phyloP scores from a whole-genome alignment of 1,140 invertebrate genomes.

The Muscidifurax raptorellus region DNA sequence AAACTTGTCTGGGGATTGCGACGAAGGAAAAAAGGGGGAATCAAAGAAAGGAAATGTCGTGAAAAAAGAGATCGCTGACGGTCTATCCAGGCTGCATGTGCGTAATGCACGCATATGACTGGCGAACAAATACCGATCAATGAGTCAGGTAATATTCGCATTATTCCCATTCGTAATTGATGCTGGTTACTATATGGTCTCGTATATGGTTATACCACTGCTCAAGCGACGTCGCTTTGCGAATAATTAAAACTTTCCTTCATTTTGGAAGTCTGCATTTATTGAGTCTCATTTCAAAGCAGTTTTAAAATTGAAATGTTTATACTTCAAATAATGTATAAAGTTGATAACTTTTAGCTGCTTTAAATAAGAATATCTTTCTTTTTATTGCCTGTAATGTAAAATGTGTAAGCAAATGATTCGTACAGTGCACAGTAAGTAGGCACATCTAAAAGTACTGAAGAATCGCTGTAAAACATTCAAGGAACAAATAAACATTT shows the following conservation, averaged over 20 bases:
- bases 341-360: too few relatives aligned
- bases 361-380: too few relatives aligned
- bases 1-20: neutral
- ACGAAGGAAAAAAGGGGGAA: neutral
- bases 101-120: neutral
- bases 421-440: neutral
- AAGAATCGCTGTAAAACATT: neutral
- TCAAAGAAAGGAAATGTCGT: neutral
- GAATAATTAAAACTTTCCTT: neutral
- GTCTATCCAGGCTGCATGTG: neutral
- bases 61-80: neutral
- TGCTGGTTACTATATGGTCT: neutral
- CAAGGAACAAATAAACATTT: neutral
- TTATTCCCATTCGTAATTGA: neutral
- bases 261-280: neutral
- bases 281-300: neutral
- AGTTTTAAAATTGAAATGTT: neutral
- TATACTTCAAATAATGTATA: too few relatives aligned
- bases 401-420: neutral
- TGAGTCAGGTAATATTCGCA: constrained; percentile 8
- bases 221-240: neutral
- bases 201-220: neutral
- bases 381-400: too few relatives aligned
- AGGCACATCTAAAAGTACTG: neutral
- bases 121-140: neutral